Conservation (phyloP, 2,113 vertebrate genomes). For the Albula goreensis region DNA sequence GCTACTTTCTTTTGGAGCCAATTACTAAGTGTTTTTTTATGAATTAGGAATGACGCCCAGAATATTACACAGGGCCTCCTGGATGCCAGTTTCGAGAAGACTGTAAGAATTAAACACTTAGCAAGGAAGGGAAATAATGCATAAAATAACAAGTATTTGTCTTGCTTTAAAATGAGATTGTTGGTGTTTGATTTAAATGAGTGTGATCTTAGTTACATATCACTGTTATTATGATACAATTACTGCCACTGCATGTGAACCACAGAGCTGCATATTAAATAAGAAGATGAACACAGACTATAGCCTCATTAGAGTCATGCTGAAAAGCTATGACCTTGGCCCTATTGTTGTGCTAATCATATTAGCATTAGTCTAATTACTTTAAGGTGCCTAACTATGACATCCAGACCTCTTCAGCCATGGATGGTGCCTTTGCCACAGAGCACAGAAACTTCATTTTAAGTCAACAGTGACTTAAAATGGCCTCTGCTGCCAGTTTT, state of each 20-base stretch:
- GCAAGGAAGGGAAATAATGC: neutral
- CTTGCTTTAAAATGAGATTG: neutral
- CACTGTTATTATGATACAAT: neutral
- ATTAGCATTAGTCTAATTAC: slow-evolving; percentile 36
- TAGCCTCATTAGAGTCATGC: slow-evolving; percentile 33
- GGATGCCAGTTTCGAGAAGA: neutral
- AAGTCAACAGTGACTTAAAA: slow-evolving; percentile 36
- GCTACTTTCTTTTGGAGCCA: neutral
- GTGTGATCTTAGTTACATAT: neutral
- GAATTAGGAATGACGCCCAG: neutral
- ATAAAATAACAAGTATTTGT: neutral
- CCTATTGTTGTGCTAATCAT: slow-evolving; percentile 38
- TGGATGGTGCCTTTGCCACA: slow-evolving; percentile 28
- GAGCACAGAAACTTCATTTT: slow-evolving; percentile 41
- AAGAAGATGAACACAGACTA: neutral
- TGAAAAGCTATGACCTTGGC: slow-evolving; percentile 28
- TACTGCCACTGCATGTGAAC: neutral
- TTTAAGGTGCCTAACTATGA: slow-evolving; percentile 33
- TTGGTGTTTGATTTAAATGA: neutral
- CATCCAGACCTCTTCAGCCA: slow-evolving; percentile 25
- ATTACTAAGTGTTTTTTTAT: neutral
- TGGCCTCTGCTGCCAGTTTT: neutral
- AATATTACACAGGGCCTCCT: neutral
- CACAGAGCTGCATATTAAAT: neutral
- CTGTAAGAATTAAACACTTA: neutral